Evolutionary conservation across 2,888 invertebrate genomes (phyloP).

Genomic region (Clepsis dumicolana): DNA sequence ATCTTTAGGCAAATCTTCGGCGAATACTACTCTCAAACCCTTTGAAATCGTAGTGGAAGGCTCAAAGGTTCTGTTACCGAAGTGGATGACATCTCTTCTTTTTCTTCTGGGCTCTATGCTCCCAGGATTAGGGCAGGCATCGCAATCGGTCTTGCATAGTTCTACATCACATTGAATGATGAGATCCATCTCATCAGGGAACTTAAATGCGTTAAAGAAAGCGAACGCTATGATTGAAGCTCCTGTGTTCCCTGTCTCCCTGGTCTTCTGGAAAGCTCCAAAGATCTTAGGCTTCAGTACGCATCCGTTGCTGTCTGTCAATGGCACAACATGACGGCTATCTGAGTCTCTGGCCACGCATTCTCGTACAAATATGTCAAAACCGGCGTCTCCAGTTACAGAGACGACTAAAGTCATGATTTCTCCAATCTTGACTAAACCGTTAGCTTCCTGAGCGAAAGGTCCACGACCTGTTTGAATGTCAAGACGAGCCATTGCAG

Average conservation of each 20-base stretch:
- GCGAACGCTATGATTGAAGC: slow-evolving; percentile 92
- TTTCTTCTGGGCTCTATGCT: slow-evolving; percentile 83
- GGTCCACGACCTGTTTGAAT: slow-evolving; percentile 92
- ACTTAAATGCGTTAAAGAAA: slow-evolving; percentile 93
- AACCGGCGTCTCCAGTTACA: slow-evolving; percentile 92
- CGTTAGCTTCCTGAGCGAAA: slow-evolving; percentile 91
- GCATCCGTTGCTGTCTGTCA: slow-evolving; percentile 92
- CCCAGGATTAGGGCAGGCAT: slow-evolving; percentile 89
- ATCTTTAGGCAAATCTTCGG: slow-evolving; percentile 87
- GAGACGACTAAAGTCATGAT: slow-evolving; percentile 93
- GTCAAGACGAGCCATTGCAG: slow-evolving; percentile 92
- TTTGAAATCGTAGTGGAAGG: slow-evolving; percentile 88
- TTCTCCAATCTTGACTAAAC: slow-evolving; percentile 93
- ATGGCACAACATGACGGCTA: slow-evolving; percentile 87
- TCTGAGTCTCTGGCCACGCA: slow-evolving; percentile 91
- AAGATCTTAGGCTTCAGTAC: slow-evolving; percentile 92
- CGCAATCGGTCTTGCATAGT: slow-evolving; percentile 92
- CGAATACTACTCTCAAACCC: slow-evolving; percentile 88
- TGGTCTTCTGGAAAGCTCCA: slow-evolving; percentile 93
- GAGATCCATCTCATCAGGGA: slow-evolving; percentile 94
- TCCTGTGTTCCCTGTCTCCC: slow-evolving; percentile 90
- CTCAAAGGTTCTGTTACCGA: slow-evolving; percentile 81
- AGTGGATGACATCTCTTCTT: slow-evolving; percentile 75
- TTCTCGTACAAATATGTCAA: slow-evolving; percentile 92
- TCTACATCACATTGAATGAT: slow-evolving; percentile 94